Conservation (phyloP, 2,113 vertebrate genomes). For the Polypterus bichir region DNA sequence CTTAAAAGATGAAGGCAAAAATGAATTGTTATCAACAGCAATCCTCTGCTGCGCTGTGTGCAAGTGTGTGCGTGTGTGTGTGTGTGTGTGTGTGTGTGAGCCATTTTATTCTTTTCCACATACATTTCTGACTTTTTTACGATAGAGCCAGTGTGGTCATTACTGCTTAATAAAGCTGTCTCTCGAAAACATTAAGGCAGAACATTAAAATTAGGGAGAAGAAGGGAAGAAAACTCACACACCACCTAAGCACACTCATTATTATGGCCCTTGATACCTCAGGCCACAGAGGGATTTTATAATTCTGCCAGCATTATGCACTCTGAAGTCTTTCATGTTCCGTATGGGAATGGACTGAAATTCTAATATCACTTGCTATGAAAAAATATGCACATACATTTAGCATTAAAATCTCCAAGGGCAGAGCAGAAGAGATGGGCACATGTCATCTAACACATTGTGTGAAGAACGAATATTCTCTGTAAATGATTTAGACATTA, state of each 20-base stretch:
- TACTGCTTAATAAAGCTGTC: conserved; percentile 27
- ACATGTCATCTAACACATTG: conserved; percentile 59
- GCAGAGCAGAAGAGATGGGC: conserved; percentile 76
- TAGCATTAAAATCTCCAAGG: conserved; percentile 88
- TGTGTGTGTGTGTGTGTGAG: no score
- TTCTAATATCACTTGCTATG: conserved; percentile 88
- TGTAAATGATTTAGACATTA: conserved; percentile 77
- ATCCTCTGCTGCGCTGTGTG: conserved; percentile 6
- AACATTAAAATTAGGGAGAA: conserved; percentile 42
- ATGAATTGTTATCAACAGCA: conserved; percentile 11
- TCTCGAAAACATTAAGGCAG: conserved; percentile 32
- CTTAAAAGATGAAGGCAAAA: conserved; percentile 3
- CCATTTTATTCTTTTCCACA: neutral
- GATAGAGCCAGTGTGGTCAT: conserved; percentile 32
- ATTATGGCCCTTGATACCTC: conserved; percentile 75
- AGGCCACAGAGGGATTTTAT: conserved; percentile 77
- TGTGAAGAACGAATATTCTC: conserved; percentile 57
- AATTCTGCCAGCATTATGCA: conserved; percentile 93
- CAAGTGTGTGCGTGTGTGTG: no score
- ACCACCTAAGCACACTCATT: conserved; percentile 79
- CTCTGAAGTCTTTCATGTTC: conserved; percentile 91
- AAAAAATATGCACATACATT: conserved; percentile 99
- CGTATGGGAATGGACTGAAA: conserved; percentile 70
- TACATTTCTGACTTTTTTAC: conserved; percentile 19
- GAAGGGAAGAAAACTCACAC: conserved; percentile 40